phyloP scores from a whole-genome alignment of 2,888 invertebrate genomes.

The Eupithecia exiguata region DNA sequence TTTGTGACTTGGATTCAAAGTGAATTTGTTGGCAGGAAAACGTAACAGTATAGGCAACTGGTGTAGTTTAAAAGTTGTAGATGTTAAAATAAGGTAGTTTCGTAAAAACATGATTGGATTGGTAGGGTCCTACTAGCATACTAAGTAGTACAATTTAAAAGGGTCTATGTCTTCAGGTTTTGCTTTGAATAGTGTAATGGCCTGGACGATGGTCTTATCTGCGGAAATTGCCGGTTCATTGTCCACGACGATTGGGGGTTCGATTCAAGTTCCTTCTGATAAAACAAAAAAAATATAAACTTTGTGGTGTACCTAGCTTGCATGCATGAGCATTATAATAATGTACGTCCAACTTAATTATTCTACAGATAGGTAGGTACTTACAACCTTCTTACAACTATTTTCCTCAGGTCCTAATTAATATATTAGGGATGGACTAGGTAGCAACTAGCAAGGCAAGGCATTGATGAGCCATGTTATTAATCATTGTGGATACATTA shows the following conservation, averaged over 20 bases:
- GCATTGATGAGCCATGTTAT: not conserved
- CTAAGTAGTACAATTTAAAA: not conserved
- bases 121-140: not conserved
- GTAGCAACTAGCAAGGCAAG: not conserved
- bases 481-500: not conserved
- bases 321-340: not conserved
- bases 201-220: not conserved
- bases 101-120: not conserved
- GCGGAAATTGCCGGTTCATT: not conserved
- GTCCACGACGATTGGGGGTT: not conserved
- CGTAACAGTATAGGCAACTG: not conserved
- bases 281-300: too few species aligned
- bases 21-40: conserved; percentile 8
- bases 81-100: not conserved
- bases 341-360: not conserved
- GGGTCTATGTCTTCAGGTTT: not conserved
- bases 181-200: not conserved
- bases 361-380: not conserved
- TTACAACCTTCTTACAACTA: too few species aligned
- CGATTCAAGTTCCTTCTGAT: not conserved
- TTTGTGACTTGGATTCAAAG: conserved; percentile 6
- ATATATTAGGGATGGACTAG: not conserved
- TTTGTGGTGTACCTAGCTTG: too few species aligned
- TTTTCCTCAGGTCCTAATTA: not conserved
- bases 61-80: not conserved